Percentiles rank a stretch among this genome's conserved stretches.
phyloP scores from a whole-genome alignment of 2,797 vertebrate species.

The Sebastes aleutianus region DNA sequence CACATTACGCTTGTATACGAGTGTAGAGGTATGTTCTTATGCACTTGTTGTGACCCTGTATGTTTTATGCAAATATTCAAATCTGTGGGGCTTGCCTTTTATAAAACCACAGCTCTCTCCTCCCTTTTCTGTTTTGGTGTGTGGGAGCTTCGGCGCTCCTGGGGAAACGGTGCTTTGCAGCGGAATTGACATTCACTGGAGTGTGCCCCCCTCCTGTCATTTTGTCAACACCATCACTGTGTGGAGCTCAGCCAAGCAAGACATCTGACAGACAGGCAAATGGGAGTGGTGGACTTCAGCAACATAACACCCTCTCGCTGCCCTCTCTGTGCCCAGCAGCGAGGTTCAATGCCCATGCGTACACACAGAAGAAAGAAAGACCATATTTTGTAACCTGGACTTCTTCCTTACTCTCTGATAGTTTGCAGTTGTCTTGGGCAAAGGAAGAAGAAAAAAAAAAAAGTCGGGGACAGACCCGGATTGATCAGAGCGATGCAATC shows the following conservation, averaged over 20 bases:
- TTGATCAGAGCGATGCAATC: conserved; percentile 63
- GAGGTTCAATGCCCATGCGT: conserved; percentile 52
- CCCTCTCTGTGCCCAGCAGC: conserved; percentile 53
- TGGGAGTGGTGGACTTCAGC: conserved; percentile 80
- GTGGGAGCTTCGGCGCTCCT: conserved; percentile 56
- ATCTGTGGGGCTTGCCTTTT: conserved; percentile 21
- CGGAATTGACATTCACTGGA: conserved; percentile 81
- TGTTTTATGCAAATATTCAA: conserved; percentile 33
- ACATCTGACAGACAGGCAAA: conserved; percentile 83
- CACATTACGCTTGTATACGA: conserved; percentile 1
- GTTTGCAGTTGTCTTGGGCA: conserved; percentile 8
- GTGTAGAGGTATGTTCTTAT: not conserved
- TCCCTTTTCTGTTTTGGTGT: conserved; percentile 33
- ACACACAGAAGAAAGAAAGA: conserved; percentile 15
- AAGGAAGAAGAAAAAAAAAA: not conserved
- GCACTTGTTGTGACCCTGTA: not conserved
- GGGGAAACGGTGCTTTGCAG: conserved; percentile 70
- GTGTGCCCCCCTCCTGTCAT: conserved; percentile 79
- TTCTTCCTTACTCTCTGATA: conserved; percentile 14
- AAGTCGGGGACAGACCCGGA: not conserved
- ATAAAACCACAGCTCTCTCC: conserved; percentile 32
- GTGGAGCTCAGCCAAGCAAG: conserved; percentile 79
- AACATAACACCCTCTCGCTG: conserved; percentile 74
- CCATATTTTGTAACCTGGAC: conserved; percentile 15
- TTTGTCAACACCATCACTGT: conserved; percentile 82